Evolutionary conservation across 2,888 invertebrate genomes (phyloP).

Genomic region (Nomada fucata): DNA sequence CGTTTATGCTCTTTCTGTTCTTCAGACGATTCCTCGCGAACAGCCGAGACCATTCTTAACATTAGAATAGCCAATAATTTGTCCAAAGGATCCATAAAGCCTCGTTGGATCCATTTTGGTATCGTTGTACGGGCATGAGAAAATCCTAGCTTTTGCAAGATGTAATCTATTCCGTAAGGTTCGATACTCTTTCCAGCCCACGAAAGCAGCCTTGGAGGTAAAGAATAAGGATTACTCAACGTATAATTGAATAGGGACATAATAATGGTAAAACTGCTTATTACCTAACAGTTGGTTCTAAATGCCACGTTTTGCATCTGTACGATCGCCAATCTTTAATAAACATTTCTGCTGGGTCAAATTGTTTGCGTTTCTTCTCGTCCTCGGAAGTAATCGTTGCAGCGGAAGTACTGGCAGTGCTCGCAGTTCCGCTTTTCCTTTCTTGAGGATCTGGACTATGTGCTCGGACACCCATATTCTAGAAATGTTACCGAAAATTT

Average conservation of each 20-base stretch:
- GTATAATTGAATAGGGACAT: not conserved
- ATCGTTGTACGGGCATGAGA: slow-evolving; percentile 99
- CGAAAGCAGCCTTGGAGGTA: slow-evolving; percentile 87
- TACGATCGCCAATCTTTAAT: slow-evolving; percentile 95
- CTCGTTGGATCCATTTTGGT: slow-evolving; percentile 99
- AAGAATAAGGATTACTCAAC: not conserved
- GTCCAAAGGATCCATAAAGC: slow-evolving; percentile 98
- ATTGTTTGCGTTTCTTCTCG: slow-evolving; percentile 83
- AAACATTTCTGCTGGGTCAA: slow-evolving; percentile 87
- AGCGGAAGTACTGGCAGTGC: slow-evolving; percentile 70
- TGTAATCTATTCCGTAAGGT: slow-evolving; percentile 99
- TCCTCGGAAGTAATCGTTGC: slow-evolving; percentile 78
- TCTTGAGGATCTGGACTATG: slow-evolving; percentile 83
- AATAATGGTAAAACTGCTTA: slow-evolving; percentile 72
- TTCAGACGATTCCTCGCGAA: slow-evolving; percentile 81
- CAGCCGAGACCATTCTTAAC: slow-evolving; percentile 87
- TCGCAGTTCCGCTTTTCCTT: slow-evolving; percentile 68
- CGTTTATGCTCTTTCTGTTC: slow-evolving; percentile 78
- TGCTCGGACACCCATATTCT: slow-evolving; percentile 79
- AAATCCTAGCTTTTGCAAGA: slow-evolving; percentile 98
- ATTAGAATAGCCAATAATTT: slow-evolving; percentile 93
- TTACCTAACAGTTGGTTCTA: slow-evolving; percentile 95
- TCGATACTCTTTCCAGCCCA: slow-evolving; percentile 99
- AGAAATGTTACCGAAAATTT: slow-evolving; percentile 68
- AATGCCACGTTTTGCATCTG: slow-evolving; percentile 97